phyloP scores from a whole-genome alignment of 2,888 invertebrate species.

The Chloroclysta siterata region DNA sequence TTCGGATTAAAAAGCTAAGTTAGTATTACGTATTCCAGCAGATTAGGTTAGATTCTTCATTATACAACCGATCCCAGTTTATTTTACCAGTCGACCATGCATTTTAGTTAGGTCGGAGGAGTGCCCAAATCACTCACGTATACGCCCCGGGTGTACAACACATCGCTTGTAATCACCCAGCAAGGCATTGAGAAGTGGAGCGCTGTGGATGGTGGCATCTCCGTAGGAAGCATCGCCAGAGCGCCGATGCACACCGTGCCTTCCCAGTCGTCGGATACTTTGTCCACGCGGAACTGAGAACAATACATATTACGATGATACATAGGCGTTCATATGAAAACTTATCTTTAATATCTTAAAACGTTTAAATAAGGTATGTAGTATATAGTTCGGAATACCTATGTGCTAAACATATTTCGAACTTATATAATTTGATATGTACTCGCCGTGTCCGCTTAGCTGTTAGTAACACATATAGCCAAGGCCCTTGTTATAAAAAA shows the following conservation, averaged over 20 bases:
- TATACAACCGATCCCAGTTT: background rate
- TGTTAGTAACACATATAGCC: too few species aligned
- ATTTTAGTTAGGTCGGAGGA: background rate
- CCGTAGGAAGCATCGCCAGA: slow-evolving; percentile 89
- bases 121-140: slow-evolving; percentile 82
- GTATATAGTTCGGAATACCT: too few species aligned
- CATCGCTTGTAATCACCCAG: slow-evolving; percentile 93
- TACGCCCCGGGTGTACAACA: slow-evolving; percentile 92
- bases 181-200: slow-evolving; percentile 91
- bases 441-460: too few species aligned
- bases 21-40: too few species aligned
- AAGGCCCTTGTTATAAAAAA: too few species aligned
- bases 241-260: slow-evolving; percentile 92
- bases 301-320: background rate
- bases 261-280: slow-evolving; percentile 89
- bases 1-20: too few species aligned
- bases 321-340: too few species aligned
- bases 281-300: slow-evolving; percentile 89
- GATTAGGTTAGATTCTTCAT: background rate
- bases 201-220: slow-evolving; percentile 87
- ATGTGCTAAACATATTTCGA: too few species aligned
- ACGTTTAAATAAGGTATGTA: too few species aligned
- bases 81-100: background rate
- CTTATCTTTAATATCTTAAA: too few species aligned
- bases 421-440: too few species aligned